Percentiles rank a stretch among this genome's conserved stretches.
phyloP scores from a whole-genome alignment of 2,888 invertebrate species.

The Platerodrilus igneus region DNA sequence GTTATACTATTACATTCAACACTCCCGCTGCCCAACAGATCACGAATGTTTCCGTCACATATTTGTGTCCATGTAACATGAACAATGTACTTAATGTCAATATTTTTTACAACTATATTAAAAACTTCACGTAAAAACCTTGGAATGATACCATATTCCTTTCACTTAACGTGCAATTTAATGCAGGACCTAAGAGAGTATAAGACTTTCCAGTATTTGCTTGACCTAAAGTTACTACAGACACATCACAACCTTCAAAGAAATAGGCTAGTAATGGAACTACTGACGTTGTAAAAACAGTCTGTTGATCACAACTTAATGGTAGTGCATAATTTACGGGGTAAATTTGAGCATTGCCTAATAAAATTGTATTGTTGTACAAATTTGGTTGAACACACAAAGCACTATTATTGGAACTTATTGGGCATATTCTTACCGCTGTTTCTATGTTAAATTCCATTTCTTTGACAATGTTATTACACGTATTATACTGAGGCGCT shows the following conservation, averaged over 20 bases:
- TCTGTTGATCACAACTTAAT: conserved; percentile 58
- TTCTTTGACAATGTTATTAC: too few species aligned
- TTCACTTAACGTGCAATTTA: conserved; percentile 58
- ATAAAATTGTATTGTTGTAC: conserved; percentile 55
- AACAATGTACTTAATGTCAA: conserved; percentile 61
- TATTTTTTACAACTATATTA: conserved; percentile 59
- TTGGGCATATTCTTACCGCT: conserved; percentile 62
- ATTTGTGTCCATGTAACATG: conserved; percentile 73
- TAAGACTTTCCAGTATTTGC: conserved; percentile 64
- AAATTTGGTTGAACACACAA: conserved; percentile 58
- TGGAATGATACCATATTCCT: conserved; percentile 68
- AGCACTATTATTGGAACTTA: conserved; percentile 53
- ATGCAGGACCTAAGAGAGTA: conserved; percentile 66
- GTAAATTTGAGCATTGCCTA: conserved; percentile 58
- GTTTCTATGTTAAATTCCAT: conserved; percentile 74
- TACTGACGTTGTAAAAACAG: conserved; percentile 61
- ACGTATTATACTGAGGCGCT: too few species aligned
- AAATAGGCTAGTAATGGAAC: conserved; percentile 63
- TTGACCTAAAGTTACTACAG: conserved; percentile 66
- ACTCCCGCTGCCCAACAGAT: conserved; percentile 54
- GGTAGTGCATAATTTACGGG: conserved; percentile 56
- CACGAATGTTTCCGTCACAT: conserved; percentile 59
- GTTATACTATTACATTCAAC: conserved; percentile 58
- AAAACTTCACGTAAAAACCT: conserved; percentile 69
- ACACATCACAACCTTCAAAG: conserved; percentile 71